Base-by-base conservation (phyloP, 1,140 invertebrate species). In the Brachionus rotundiformis region DNA sequence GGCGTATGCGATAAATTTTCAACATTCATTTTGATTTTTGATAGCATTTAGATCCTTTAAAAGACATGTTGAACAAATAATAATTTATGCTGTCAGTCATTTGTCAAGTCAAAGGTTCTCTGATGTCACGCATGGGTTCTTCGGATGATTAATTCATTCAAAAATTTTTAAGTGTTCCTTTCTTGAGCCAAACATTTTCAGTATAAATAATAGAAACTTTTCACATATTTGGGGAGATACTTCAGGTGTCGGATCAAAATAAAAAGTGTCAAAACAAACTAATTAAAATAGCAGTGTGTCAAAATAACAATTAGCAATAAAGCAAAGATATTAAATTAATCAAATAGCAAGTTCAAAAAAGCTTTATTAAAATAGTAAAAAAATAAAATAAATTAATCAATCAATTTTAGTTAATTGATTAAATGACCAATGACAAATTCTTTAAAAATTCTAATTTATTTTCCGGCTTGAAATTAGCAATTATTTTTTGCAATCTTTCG, bases 391-490 rank as follows among this genome's bases (percentile, higher is more conserved):
- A 47, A 47, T 47, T 47, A 47, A 47, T 47, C 44, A 47, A 47
- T 47, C 1, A 47, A 47, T 47, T 47, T 47, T 47, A 47, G 44
- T 47, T 47, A 47, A 47, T 47, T n/a, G n/a, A 47, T 47, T 47
- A 47, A 47, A 47, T 47, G 44, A 47, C 44, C 44, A 61, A 61
- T 2, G 59, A 27, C 23, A 61, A 61, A 31, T 61, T 61, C 27
- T 61, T 61, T 29, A 61, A 61, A 61, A 61, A 61, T 61, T 61
- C 59, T 61, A 61, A 29, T 29, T 61, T 61, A 31, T 61, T 61
- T 61, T 25, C n/a, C 27, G 23, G 59, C 27, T 61, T 7, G 59
- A 25, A 29, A 31, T 61, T 61, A 31, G 10, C 27, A 61, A 61
- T 61, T 31, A 61, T 61, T 4, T 61, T 3, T 61, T 61, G 59